A percentile compares a stretch with the other conserved stretches of the same genome.
Evolutionary conservation across 2,113 vertebrate genomes (phyloP).

Genomic region (Danionella cerebrum): DNA sequence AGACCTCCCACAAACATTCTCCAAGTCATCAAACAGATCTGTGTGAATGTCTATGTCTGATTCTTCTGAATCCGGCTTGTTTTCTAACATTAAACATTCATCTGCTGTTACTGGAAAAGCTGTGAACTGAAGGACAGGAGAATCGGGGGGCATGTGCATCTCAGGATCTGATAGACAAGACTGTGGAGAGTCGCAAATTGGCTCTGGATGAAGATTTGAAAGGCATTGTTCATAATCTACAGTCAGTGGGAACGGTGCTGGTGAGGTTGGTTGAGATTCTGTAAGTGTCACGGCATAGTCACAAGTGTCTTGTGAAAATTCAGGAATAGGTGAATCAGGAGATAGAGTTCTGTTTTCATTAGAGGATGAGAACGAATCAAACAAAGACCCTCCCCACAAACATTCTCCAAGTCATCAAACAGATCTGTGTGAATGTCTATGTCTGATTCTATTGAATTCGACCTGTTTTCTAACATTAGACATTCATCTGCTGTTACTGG

Average conservation of each 20-base stretch:
- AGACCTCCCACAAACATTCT: too few species aligned
- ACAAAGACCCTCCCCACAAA: constrained; percentile 13
- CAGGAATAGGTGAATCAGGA: constrained; percentile 27
- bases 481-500: neutral
- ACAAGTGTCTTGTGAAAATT: neutral
- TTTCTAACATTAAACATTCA: neutral
- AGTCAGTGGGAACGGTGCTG: constrained; percentile 13
- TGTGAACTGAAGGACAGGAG: constrained; percentile 30
- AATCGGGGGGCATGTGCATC: neutral
- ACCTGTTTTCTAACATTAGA: constrained; percentile 5
- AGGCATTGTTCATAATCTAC: neutral
- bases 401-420: neutral
- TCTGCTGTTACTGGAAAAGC: neutral
- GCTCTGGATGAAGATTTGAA: constrained; percentile 32
- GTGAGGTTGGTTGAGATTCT: constrained; percentile 11
- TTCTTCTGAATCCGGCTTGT: constrained; percentile 19
- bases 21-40: too few species aligned
- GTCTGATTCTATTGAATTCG: constrained; percentile 37
- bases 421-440: constrained; percentile 22
- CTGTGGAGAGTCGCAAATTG: constrained; percentile 33
- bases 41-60: constrained; percentile 25
- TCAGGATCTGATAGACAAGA: constrained; percentile 19
- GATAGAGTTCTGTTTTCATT: constrained; percentile 36
- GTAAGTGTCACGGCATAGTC: neutral
- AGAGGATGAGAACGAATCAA: constrained; percentile 32